Conservation (phyloP, 2,888 invertebrate genomes). For the Hermaeophaga mercurialis region DNA sequence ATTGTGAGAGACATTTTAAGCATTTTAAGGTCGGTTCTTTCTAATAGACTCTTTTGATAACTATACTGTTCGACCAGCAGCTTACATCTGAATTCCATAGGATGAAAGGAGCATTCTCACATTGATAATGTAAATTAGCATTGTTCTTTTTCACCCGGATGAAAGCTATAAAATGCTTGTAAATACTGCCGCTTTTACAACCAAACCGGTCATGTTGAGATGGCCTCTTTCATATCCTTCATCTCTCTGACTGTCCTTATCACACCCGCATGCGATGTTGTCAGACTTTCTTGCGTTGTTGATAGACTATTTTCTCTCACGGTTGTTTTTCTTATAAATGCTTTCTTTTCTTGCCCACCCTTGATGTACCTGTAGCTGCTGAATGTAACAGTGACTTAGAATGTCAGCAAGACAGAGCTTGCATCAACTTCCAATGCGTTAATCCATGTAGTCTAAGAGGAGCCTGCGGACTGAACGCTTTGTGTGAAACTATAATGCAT, state of each 20-base stretch:
- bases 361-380: slow-evolving; percentile 54
- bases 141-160: slow-evolving; percentile 46
- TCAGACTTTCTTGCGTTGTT: slow-evolving; percentile 63
- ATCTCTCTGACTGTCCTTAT: slow-evolving; percentile 58
- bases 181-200: slow-evolving; percentile 65
- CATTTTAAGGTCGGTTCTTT: not conserved
- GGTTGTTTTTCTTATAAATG: slow-evolving; percentile 83
- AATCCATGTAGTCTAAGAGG: slow-evolving; percentile 89
- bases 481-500: slow-evolving; percentile 84
- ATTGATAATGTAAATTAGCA: slow-evolving; percentile 56
- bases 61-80: not conserved
- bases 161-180: slow-evolving; percentile 60
- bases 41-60: too few species aligned
- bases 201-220: slow-evolving; percentile 52
- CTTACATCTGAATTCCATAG: slow-evolving; percentile 19
- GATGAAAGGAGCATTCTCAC: slow-evolving; percentile 75
- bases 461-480: slow-evolving; percentile 87
- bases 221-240: slow-evolving; percentile 59
- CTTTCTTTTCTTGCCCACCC: slow-evolving; percentile 64
- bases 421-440: slow-evolving; percentile 87
- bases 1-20: not conserved
- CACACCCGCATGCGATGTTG: slow-evolving; percentile 65
- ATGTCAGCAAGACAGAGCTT: slow-evolving; percentile 90
- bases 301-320: slow-evolving; percentile 71
- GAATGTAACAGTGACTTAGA: slow-evolving; percentile 90